Evolutionary conservation across 2,797 vertebrate genomes (phyloP).

Genomic region (Crocodylus rhombifer): DNA sequence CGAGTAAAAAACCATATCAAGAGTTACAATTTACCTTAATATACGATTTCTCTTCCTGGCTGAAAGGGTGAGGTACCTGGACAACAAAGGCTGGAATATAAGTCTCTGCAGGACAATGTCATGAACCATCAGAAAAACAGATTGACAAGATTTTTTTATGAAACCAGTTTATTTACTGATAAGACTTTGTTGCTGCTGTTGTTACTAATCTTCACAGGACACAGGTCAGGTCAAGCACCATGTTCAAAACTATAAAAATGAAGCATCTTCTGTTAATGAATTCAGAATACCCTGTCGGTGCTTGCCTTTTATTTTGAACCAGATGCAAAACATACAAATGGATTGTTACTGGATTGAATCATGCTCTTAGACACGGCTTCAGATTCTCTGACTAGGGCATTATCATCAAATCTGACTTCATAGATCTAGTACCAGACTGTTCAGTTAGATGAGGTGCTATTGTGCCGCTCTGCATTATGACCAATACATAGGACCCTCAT

Average conservation of each 20-base stretch:
- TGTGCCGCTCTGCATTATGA: neutral
- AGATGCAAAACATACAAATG: neutral
- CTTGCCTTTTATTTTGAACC: slow-evolving; percentile 12
- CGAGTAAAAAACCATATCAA: slow-evolving; percentile 27
- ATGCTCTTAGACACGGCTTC: neutral
- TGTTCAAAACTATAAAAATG: neutral
- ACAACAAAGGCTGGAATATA: slow-evolving; percentile 30
- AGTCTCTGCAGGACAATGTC: slow-evolving; percentile 21
- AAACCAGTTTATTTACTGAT: slow-evolving; percentile 25
- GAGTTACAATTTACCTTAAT: slow-evolving; percentile 55
- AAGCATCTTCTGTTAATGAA: slow-evolving; percentile 40
- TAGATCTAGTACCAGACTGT: neutral
- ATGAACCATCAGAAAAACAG: neutral
- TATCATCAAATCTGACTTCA: neutral
- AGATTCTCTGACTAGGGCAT: neutral
- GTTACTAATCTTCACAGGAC: slow-evolving; percentile 15
- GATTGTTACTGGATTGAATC: neutral
- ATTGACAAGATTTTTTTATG: neutral
- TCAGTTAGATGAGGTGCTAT: neutral
- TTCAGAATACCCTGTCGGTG: neutral
- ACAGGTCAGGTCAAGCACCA: slow-evolving; percentile 19
- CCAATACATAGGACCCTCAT: neutral
- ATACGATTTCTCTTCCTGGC: slow-evolving; percentile 60
- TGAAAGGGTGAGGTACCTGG: slow-evolving; percentile 31
- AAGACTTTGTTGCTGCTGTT: neutral